Percentiles rank a stretch among this genome's conserved stretches.
Conservation (phyloP, 35 echinoderm and acorn worm genomes). For the Apostichopus californicus region DNA sequence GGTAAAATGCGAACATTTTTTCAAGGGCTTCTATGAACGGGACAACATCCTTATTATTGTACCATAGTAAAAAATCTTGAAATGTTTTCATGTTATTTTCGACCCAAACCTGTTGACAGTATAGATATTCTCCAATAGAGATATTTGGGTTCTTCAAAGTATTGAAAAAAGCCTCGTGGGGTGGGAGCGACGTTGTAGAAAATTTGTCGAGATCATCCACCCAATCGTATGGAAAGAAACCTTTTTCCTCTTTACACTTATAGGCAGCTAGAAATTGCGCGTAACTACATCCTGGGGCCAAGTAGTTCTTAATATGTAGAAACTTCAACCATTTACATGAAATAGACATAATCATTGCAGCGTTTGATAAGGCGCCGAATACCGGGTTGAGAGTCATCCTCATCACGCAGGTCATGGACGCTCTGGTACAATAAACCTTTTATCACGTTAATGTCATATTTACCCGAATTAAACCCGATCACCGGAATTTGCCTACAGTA, state of each 20-base stretch:
- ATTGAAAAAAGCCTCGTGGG: constrained; percentile 54
- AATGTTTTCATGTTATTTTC: constrained; percentile 46
- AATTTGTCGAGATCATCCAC: constrained; percentile 43
- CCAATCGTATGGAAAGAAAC: constrained; percentile 74
- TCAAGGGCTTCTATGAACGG: constrained; percentile 56
- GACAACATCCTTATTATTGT: constrained; percentile 59
- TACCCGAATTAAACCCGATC: constrained; percentile 34
- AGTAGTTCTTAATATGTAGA: constrained; percentile 58
- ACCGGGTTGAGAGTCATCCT: neutral
- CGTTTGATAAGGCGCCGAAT: constrained; percentile 27
- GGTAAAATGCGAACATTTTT: constrained; percentile 56
- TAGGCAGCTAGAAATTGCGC: constrained; percentile 53
- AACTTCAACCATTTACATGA: constrained; percentile 30
- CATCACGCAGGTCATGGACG: neutral
- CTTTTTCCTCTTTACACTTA: constrained; percentile 41
- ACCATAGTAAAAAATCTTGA: constrained; percentile 63
- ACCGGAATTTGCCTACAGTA: constrained; percentile 25
- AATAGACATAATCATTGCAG: constrained; percentile 53
- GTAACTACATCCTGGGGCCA: constrained; percentile 58
- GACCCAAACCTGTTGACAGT: constrained; percentile 44
- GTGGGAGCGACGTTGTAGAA: neutral
- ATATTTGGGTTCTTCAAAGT: constrained; percentile 31
- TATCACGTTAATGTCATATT: constrained; percentile 25
- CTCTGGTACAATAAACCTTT: constrained; percentile 21
- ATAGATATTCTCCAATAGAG: constrained; percentile 9